Evolutionary conservation across 2,113 vertebrate genomes (phyloP).

Genomic region (Macaca mulatta): DNA sequence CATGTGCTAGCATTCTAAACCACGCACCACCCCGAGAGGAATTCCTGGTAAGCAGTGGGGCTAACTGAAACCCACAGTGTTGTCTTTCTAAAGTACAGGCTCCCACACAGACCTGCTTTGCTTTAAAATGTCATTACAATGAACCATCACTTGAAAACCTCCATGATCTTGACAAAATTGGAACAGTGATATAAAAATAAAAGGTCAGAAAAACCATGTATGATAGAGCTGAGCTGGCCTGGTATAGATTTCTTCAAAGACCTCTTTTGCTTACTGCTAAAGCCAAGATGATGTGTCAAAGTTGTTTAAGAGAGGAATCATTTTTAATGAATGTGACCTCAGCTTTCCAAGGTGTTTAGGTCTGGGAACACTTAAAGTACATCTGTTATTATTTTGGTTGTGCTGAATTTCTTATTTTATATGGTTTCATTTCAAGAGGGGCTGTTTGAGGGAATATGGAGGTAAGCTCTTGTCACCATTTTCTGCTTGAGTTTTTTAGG

Average conservation of each 20-base stretch:
- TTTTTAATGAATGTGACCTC: slow-evolving; percentile 78
- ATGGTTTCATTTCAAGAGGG: slow-evolving; percentile 74
- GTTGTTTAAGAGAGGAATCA: slow-evolving; percentile 77
- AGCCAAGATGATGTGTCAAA: slow-evolving; percentile 74
- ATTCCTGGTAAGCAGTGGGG: background rate
- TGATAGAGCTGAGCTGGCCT: slow-evolving; percentile 59
- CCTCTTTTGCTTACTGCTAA: slow-evolving; percentile 60
- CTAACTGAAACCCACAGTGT: background rate
- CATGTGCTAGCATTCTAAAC: background rate
- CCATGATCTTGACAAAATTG: slow-evolving; percentile 68
- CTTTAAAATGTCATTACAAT: slow-evolving; percentile 72
- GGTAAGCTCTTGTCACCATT: slow-evolving; percentile 54
- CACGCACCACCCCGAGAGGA: accelerated
- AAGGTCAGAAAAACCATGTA: slow-evolving; percentile 70
- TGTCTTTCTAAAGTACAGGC: background rate
- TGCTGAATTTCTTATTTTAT: slow-evolving; percentile 80
- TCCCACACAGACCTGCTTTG: slow-evolving; percentile 4
- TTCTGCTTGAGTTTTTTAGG: slow-evolving; percentile 50
- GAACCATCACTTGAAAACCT: slow-evolving; percentile 72
- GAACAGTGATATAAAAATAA: slow-evolving; percentile 72
- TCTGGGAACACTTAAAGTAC: slow-evolving; percentile 81
- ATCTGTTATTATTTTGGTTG: slow-evolving; percentile 84
- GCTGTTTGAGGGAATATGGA: slow-evolving; percentile 22
- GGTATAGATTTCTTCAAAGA: slow-evolving; percentile 73
- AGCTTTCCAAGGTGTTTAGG: slow-evolving; percentile 80